These are phyloP conservation scores for Caligus rogercresseyi DNA, from an alignment of 1,140 invertebrate genomes.

Conservation along the genomic window DNA sequence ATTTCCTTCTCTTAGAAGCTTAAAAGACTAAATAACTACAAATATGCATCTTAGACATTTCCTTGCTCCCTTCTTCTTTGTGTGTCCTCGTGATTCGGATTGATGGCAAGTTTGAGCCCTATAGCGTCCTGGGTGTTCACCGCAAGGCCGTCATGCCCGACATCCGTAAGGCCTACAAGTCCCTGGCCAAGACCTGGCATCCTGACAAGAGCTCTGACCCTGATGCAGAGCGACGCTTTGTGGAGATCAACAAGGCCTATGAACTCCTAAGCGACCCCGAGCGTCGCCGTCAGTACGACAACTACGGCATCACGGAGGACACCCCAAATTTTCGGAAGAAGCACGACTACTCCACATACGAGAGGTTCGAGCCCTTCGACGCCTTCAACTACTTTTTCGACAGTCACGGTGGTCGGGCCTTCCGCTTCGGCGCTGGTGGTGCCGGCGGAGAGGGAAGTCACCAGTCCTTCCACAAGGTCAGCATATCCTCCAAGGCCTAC, in stretches of 20 bases:
- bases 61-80: no score
- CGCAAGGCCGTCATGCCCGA: constrained; percentile 50
- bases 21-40: no score
- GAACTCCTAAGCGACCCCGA: constrained; percentile 70
- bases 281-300: constrained; percentile 61
- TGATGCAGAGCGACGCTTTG: constrained; percentile 67
- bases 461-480: constrained; percentile 52
- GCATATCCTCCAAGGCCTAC: constrained; percentile 60
- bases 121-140: constrained; percentile 59
- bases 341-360: constrained; percentile 46
- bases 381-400: constrained; percentile 25
- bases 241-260: constrained; percentile 86
- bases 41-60: no score
- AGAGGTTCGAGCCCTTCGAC: constrained; percentile 30
- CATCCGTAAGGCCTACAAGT: constrained; percentile 73
- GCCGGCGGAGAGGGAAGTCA: constrained; percentile 26
- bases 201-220: constrained; percentile 82
- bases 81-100: not conserved
- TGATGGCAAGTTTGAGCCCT: constrained; percentile 41
- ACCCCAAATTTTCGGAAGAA: constrained; percentile 42
- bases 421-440: constrained; percentile 27
- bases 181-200: constrained; percentile 81
- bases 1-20: no score
- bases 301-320: constrained; percentile 68
- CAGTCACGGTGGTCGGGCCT: constrained; percentile 26